These are phyloP conservation scores for Mesitornis unicolor DNA, from an alignment of 2,113 vertebrate species.

Conservation along the genomic window DNA sequence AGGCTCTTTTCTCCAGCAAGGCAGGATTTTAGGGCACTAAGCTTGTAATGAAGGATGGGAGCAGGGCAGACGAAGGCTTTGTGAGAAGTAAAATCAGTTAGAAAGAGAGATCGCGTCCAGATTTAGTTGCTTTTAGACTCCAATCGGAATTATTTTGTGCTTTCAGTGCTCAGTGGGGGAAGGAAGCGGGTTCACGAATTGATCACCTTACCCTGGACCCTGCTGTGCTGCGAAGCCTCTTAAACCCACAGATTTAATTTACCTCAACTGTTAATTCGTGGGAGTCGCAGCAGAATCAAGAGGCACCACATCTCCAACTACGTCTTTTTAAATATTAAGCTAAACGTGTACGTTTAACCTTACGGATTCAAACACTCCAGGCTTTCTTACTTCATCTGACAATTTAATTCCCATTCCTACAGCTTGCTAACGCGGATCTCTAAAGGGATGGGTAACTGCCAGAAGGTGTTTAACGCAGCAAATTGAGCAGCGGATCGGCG, in stretches of 20 bases:
- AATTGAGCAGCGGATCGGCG: background rate
- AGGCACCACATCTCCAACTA: accelerated
- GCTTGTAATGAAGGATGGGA: background rate
- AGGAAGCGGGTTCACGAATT: background rate
- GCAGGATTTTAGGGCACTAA: background rate
- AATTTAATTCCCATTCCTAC: background rate
- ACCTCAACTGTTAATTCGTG: background rate
- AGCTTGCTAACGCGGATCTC: accelerated
- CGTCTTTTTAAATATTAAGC: background rate
- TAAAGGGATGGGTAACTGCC: accelerated
- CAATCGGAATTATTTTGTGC: background rate
- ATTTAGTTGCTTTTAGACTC: background rate
- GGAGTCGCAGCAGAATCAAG: background rate
- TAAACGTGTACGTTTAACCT: accelerated
- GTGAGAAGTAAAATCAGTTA: background rate
- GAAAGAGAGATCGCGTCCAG: background rate
- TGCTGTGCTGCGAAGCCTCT: accelerated
- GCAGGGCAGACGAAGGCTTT: background rate
- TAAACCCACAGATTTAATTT: background rate
- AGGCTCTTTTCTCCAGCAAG: background rate
- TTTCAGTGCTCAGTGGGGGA: background rate
- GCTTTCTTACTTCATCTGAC: background rate
- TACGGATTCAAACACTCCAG: accelerated
- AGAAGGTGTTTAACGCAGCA: background rate
- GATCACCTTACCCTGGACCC: background rate